phyloP scores from a whole-genome alignment of 2,888 invertebrate species.

The Drosophila cracens region DNA sequence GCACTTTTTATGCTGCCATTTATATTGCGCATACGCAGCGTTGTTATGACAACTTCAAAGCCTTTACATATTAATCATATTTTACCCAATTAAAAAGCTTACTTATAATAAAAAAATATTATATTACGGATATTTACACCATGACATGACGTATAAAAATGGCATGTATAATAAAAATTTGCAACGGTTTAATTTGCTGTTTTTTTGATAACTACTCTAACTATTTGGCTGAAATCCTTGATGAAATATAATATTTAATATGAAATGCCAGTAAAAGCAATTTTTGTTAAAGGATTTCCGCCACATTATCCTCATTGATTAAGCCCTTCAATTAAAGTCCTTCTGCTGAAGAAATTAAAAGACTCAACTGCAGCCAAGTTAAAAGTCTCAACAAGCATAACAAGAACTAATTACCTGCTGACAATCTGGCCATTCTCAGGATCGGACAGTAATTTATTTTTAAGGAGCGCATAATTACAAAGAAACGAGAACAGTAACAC shows the following conservation, averaged over 20 bases:
- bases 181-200: not conserved
- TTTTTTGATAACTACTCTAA: not conserved
- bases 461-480: conserved; percentile 67
- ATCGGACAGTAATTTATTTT: conserved; percentile 54
- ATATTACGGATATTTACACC: not conserved
- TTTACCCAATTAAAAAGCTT: not conserved
- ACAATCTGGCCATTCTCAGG: conserved; percentile 26
- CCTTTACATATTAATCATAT: not conserved
- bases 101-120: not conserved
- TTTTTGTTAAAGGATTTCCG: not conserved
- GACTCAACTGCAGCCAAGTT: conserved; percentile 11
- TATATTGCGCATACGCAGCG: conserved; percentile 46
- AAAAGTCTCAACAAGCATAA: conserved; percentile 13
- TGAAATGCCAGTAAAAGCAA: not conserved
- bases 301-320: not conserved
- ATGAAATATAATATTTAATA: not conserved
- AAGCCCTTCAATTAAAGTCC: not conserved
- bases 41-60: not conserved
- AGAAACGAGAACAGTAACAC: not conserved
- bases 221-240: not conserved
- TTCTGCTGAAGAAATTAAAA: conserved; percentile 41
- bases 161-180: not conserved
- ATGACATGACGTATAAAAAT: too few relatives aligned
- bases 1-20: not conserved
- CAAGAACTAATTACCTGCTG: conserved; percentile 34